These are phyloP conservation scores for Tylochromis polylepis DNA, from an alignment of 2,113 vertebrate genomes.

Conservation along the genomic window DNA sequence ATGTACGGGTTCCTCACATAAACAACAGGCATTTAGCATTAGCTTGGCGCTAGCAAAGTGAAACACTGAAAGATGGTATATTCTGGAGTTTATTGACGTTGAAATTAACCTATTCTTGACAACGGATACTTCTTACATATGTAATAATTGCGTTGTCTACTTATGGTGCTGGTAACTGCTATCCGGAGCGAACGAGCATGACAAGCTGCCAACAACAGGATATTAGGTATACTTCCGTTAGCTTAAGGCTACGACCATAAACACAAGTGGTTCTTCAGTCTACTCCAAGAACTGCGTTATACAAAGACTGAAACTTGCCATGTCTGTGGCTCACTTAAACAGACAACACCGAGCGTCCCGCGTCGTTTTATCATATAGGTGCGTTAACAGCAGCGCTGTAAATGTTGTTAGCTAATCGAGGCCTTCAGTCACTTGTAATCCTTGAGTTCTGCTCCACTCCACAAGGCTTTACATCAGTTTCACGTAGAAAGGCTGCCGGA, in stretches of 20 bases:
- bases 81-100: not conserved
- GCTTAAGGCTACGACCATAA: not conserved
- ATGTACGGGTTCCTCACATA: not conserved
- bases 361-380: not conserved
- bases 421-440: not conserved
- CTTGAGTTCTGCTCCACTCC: not conserved
- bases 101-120: not conserved
- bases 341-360: not conserved
- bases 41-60: not conserved
- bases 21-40: not conserved
- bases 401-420: constrained; percentile 1
- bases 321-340: not conserved
- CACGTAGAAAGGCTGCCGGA: not conserved
- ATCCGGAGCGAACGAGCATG: not conserved
- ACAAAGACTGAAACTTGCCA: not conserved
- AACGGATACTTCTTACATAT: not conserved
- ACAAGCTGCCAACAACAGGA: not conserved
- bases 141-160: not conserved
- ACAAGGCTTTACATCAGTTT: not conserved
- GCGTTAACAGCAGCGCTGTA: not conserved
- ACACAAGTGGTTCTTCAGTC: not conserved
- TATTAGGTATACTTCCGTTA: not conserved
- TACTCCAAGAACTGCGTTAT: too few species aligned
- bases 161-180: not conserved
- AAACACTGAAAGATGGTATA: not conserved